Percentiles rank a stretch among this genome's conserved stretches.
Evolutionary conservation across 2,113 vertebrate genomes (phyloP).

Genomic region (Lathamus discolor): DNA sequence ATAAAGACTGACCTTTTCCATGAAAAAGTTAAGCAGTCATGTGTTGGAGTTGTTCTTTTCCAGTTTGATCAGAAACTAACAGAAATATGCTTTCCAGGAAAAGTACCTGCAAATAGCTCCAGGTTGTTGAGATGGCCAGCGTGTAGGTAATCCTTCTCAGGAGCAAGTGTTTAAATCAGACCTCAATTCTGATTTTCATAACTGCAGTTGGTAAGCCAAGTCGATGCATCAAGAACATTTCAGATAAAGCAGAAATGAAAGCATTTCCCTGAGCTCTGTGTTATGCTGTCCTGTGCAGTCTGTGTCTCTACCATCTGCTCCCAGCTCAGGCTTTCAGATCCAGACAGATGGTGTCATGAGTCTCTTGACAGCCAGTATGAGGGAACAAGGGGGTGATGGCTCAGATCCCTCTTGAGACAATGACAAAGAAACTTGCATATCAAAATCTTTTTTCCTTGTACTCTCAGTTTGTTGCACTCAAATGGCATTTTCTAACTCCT

Average conservation of each 20-base stretch:
- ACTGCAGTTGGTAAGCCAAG: neutral
- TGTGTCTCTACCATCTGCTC: neutral
- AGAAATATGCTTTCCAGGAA: neutral
- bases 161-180: neutral
- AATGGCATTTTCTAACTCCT: neutral
- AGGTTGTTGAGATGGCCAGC: neutral
- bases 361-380: neutral
- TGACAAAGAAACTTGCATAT: neutral
- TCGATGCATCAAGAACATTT: neutral
- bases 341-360: neutral
- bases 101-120: neutral
- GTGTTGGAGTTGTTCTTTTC: neutral
- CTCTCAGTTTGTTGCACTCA: neutral
- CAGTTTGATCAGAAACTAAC: neutral
- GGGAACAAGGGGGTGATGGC: neutral
- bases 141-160: neutral
- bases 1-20: constrained; percentile 69
- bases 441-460: neutral
- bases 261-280: neutral
- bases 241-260: neutral
- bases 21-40: constrained; percentile 53
- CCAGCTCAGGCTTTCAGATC: neutral
- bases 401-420: neutral
- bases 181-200: neutral
- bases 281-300: neutral